Evolutionary conservation across 2,113 vertebrate species (phyloP).

Genomic region (Bubalus kerabau): DNA sequence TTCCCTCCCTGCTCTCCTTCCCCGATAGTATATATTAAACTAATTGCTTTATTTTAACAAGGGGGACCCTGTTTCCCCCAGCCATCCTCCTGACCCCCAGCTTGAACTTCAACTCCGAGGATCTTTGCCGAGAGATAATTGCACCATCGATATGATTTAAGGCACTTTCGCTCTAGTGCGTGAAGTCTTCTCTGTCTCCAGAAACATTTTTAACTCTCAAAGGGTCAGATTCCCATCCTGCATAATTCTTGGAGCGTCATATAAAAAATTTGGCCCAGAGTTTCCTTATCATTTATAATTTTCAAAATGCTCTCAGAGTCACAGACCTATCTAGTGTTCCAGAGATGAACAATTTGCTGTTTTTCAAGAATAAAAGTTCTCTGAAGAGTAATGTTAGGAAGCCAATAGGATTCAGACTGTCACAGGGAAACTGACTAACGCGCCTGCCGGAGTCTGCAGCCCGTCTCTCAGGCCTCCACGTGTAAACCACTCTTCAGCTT

Average conservation of each 20-base stretch:
- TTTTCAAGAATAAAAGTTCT: slow-evolving; percentile 44
- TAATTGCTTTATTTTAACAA: slow-evolving; percentile 75
- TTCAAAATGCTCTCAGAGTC: slow-evolving; percentile 54
- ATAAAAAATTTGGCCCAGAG: slow-evolving; percentile 64
- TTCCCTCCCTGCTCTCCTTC: slow-evolving; percentile 55
- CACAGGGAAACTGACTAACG: slow-evolving; percentile 39
- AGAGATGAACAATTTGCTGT: slow-evolving; percentile 52
- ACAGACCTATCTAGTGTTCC: slow-evolving; percentile 55
- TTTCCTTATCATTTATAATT: slow-evolving; percentile 73
- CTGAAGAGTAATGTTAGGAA: slow-evolving; percentile 22
- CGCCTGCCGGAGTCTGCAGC: neutral
- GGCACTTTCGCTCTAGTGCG: neutral
- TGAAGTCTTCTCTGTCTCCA: slow-evolving; percentile 14
- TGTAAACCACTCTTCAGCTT: neutral
- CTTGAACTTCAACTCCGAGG: slow-evolving; percentile 55
- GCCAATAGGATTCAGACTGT: slow-evolving; percentile 42
- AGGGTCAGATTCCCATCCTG: slow-evolving; percentile 62
- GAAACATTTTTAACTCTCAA: slow-evolving; percentile 56
- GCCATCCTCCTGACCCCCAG: slow-evolving; percentile 33
- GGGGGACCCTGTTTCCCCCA: slow-evolving; percentile 38
- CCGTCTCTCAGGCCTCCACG: neutral
- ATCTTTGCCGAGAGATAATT: slow-evolving; percentile 54
- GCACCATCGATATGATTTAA: slow-evolving; percentile 22
- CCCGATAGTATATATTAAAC: slow-evolving; percentile 65
- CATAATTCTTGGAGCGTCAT: slow-evolving; percentile 52